phyloP scores from a whole-genome alignment of 23 tunicate genomes.

The Halocynthia roretzi region DNA sequence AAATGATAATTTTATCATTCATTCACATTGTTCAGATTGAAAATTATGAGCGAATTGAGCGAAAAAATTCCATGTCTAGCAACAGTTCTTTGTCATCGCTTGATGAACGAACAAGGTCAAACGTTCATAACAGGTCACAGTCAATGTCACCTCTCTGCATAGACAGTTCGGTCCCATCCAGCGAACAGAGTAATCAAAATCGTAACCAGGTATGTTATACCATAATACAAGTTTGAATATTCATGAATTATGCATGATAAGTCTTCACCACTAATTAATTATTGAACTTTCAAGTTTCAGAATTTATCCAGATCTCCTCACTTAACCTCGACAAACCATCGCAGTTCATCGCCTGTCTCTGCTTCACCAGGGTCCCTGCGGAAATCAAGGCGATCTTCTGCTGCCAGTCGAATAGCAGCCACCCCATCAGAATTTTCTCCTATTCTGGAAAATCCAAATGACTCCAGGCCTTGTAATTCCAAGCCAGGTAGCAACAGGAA shows the following conservation, averaged over 20 bases:
- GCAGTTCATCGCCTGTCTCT: not conserved
- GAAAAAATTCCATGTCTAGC: conserved; percentile 38
- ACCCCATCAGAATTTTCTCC: conserved; percentile 51
- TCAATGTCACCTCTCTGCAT: conserved; percentile 9
- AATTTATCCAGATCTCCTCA: conserved; percentile 5
- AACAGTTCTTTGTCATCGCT: conserved; percentile 15
- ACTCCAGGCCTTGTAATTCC: conserved; percentile 16
- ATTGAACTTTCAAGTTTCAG: not conserved
- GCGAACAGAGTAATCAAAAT: not conserved
- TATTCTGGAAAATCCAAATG: conserved; percentile 55
- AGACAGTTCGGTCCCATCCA: not conserved
- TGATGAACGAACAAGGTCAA: not conserved
- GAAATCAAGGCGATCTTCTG: conserved; percentile 14
- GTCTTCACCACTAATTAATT: too few species aligned
- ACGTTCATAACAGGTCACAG: not conserved
- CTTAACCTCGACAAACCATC: not conserved
- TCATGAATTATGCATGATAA: too few species aligned
- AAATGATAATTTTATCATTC: not conserved
- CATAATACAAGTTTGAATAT: too few species aligned
- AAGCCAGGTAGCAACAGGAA: not conserved
- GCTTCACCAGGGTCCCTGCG: conserved; percentile 8
- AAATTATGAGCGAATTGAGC: conserved; percentile 64
- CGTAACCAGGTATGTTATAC: not conserved
- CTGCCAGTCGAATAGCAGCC: conserved; percentile 19
- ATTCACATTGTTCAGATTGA: conserved; percentile 30